Conservation (phyloP, 2,797 vertebrate species). For the Ctenopoma multispine region DNA sequence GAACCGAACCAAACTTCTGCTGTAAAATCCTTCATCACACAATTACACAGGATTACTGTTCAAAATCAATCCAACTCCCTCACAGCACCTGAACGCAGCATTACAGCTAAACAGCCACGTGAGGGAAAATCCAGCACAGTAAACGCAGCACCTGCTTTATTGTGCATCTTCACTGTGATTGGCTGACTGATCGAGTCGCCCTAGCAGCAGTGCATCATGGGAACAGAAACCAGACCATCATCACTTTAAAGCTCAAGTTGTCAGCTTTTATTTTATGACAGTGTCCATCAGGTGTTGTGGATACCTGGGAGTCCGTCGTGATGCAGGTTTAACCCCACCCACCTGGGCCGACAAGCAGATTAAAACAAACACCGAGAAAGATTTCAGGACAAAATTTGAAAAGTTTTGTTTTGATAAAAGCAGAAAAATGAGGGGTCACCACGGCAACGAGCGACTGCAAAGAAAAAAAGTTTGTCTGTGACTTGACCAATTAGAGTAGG, state of each 20-base stretch:
- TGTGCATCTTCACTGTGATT: not conserved
- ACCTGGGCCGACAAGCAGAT: not conserved
- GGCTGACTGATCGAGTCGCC: not conserved
- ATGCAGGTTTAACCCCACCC: conserved; percentile 24
- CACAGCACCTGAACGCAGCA: conserved; percentile 20
- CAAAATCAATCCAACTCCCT: too few species aligned
- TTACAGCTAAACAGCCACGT: not conserved
- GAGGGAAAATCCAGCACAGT: not conserved
- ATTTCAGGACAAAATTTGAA: not conserved
- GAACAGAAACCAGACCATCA: conserved; percentile 4
- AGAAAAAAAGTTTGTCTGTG: not conserved
- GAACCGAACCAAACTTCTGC: conserved; percentile 13
- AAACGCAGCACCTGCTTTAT: conserved; percentile 15
- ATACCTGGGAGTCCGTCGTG: not conserved
- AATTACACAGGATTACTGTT: too few species aligned
- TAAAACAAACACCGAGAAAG: not conserved
- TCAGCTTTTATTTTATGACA: not conserved
- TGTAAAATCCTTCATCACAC: too few species aligned
- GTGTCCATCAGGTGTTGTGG: not conserved
- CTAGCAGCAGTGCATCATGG: conserved; percentile 42
- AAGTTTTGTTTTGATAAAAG: not conserved
- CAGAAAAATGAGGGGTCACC: conserved; percentile 29
- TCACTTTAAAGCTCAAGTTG: conserved; percentile 5
- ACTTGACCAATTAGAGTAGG: conserved; percentile 30
- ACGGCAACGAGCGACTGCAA: conserved; percentile 20